Conservation (phyloP, 2,888 invertebrate species). For the Schrankia costaestrigalis region DNA sequence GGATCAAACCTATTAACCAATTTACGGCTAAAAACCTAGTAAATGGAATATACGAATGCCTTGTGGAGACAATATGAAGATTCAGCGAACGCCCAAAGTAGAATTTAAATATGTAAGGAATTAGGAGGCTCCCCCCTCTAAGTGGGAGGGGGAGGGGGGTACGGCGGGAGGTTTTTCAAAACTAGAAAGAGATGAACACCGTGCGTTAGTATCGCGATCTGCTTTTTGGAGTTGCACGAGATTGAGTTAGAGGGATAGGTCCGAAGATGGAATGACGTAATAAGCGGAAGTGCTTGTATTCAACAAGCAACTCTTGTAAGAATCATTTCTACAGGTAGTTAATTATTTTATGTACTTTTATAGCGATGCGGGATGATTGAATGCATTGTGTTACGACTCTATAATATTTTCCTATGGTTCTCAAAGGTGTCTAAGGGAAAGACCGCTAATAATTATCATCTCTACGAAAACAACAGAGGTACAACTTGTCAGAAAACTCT, state of each 20-base stretch:
- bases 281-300: too few relatives aligned
- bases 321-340: too few relatives aligned
- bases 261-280: slow-evolving; percentile 51
- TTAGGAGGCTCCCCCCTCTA: slow-evolving; percentile 55
- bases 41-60: slow-evolving; percentile 55
- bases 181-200: slow-evolving; percentile 80
- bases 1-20: slow-evolving; percentile 25
- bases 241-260: slow-evolving; percentile 41
- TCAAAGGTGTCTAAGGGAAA: too few relatives aligned
- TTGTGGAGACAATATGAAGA: slow-evolving; percentile 76
- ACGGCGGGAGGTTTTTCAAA: slow-evolving; percentile 68
- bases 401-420: too few relatives aligned
- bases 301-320: too few relatives aligned
- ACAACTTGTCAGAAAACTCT: too few relatives aligned
- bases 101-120: slow-evolving; percentile 81
- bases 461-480: too few relatives aligned
- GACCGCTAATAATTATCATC: too few relatives aligned
- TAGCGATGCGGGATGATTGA: too few relatives aligned
- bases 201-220: slow-evolving; percentile 77
- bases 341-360: too few relatives aligned
- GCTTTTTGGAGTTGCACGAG: slow-evolving; percentile 31
- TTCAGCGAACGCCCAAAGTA: slow-evolving; percentile 69
- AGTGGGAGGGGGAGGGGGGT: slow-evolving; percentile 22
- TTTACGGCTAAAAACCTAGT: slow-evolving; percentile 33
- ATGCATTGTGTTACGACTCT: too few relatives aligned